Conservation (phyloP, 2,888 invertebrate species). For the Neelides folsomi region DNA sequence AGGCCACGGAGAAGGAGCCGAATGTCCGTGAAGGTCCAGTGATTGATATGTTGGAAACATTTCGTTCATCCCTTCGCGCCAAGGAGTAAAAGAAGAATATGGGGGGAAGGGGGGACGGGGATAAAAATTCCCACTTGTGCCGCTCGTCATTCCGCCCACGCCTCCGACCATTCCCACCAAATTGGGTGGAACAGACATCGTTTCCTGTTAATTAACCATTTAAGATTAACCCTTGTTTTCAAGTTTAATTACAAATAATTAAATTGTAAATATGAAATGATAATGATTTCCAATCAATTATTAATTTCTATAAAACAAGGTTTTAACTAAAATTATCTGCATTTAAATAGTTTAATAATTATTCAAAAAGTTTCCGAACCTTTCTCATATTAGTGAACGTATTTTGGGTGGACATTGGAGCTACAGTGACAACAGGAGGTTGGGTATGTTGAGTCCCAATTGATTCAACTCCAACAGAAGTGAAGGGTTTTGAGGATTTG, state of each 20-base stretch:
- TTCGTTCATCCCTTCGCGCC: not conserved
- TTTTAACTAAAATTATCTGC: too few relatives aligned
- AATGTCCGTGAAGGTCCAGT: not conserved
- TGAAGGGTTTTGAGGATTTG: not conserved
- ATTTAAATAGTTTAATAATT: too few relatives aligned
- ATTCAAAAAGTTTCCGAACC: conserved; percentile 3
- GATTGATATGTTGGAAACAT: not conserved
- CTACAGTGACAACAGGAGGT: conserved; percentile 31
- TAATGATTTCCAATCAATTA: too few relatives aligned
- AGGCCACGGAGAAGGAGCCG: conserved; percentile 12
- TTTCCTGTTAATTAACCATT: conserved; percentile 12
- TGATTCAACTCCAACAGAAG: not conserved
- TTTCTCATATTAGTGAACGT: conserved; percentile 17
- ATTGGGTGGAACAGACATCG: conserved; percentile 15
- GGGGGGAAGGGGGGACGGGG: not conserved
- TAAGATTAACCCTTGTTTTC: not conserved
- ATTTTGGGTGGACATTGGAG: conserved; percentile 29
- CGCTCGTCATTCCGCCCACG: not conserved
- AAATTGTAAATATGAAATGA: too few relatives aligned
- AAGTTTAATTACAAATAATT: too few relatives aligned
- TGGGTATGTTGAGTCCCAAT: conserved; percentile 11
- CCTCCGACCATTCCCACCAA: not conserved
- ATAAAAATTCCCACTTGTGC: not conserved
- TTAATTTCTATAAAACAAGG: too few relatives aligned
- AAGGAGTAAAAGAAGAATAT: not conserved